Conservation (phyloP, 2,797 vertebrate species). For the Thaleichthys pacificus region DNA sequence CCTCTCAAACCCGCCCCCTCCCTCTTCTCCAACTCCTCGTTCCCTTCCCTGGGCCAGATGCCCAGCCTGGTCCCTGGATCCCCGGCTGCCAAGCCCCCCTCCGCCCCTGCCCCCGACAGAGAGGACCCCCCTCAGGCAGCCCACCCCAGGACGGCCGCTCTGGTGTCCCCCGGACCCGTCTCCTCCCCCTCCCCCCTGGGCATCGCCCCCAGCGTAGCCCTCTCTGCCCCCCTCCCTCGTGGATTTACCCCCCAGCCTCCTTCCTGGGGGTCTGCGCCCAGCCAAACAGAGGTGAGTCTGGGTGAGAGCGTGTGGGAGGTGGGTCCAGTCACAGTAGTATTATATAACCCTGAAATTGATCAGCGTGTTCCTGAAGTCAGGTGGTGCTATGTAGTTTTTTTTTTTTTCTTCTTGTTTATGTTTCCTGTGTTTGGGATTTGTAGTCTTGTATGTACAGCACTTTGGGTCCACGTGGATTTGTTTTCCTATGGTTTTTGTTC, state of each 20-base stretch:
- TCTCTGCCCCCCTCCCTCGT: slow-evolving; percentile 73
- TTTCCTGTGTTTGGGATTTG: too few relatives aligned
- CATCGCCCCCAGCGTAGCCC: slow-evolving; percentile 71
- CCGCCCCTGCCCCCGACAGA: slow-evolving; percentile 72
- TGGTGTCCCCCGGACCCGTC: slow-evolving; percentile 78
- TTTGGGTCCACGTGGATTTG: too few relatives aligned
- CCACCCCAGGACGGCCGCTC: slow-evolving; percentile 79
- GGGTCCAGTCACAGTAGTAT: too few relatives aligned
- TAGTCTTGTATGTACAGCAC: too few relatives aligned
- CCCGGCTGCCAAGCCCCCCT: slow-evolving; percentile 66
- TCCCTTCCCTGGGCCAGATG: slow-evolving; percentile 83
- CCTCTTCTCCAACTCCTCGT: slow-evolving; percentile 83
- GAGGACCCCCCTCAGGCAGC: slow-evolving; percentile 71
- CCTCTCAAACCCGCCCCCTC: slow-evolving; percentile 83
- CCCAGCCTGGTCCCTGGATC: slow-evolving; percentile 76
- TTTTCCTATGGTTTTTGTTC: too few relatives aligned
- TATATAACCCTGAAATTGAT: too few relatives aligned
- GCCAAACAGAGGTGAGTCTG: slow-evolving; percentile 83
- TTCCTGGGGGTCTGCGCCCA: slow-evolving; percentile 69
- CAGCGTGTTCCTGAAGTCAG: too few relatives aligned
- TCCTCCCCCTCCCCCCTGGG: slow-evolving; percentile 81
- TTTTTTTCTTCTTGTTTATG: too few relatives aligned
- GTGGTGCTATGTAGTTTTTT: too few relatives aligned
- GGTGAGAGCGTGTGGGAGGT: too few relatives aligned
- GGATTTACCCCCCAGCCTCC: slow-evolving; percentile 80